Base-by-base conservation (phyloP, 2,113 vertebrate genomes). In the Saccopteryx leptura region DNA sequence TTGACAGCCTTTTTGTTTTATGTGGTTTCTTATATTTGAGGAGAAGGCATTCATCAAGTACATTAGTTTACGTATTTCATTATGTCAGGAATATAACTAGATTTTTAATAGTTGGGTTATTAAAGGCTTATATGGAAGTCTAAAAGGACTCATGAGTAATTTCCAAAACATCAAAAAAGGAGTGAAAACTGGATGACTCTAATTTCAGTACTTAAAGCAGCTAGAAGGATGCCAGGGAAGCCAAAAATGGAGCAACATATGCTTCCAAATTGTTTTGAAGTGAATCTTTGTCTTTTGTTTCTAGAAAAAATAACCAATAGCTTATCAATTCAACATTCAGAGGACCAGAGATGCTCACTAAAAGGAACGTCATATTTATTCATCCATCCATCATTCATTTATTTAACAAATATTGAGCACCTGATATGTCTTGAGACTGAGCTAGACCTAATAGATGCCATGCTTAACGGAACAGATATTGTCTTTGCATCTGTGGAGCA, bases 201-300 rank as follows among this genome's bases (percentile, higher is more conserved):
- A 90, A 23, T 88, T 86, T 46, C 17, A 82, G 92, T 69, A 50
- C 60, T 93, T 91, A 88, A 1, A 68, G n/a, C 65, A 74, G 60
- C 78, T 68, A 75, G 23, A 2, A 90, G 15, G 23, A 39, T 75
- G 88, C 87, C 46, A 90, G 66, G 31, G 84, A 69, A 82, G 23
- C 48, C 28, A 74, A 75, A 58, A 84, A 61, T 46, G 39, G 81
- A 90, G 33, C 66, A 87, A 46, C 74, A 65, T 52, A 48, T 83
- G 31, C 52, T 96, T 92, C 54, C 23, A 78, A 75, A 33, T 79
- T 94, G 52, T 96, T 94, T 68, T 33, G 52, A 94, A 95, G 39
- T 85, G 56, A 81, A 60, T 3, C 33, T 85, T 95, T 82, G 50
- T 78, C 54, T 96, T 94, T 87, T 86, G 68, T 91, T 87, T 91